phyloP scores from a whole-genome alignment of 2,797 vertebrate species.

The Leptodactylus fallax region DNA sequence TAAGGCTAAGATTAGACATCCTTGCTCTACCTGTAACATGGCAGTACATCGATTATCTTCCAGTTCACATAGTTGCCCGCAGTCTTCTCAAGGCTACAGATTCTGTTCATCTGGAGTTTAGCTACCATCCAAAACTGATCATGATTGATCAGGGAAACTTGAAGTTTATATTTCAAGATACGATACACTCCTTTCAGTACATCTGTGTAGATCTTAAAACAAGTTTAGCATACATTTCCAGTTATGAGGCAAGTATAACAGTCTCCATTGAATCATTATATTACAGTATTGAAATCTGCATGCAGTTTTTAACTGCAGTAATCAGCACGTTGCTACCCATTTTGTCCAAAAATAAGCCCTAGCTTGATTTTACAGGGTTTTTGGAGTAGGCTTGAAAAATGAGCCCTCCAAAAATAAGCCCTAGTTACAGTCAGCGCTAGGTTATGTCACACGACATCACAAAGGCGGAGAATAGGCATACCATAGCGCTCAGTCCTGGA shows the following conservation, averaged over 20 bases:
- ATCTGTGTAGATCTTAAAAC: conserved; percentile 67
- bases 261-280: too few species aligned
- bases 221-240: not conserved
- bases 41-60: conserved; percentile 69
- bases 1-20: not conserved
- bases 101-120: conserved; percentile 64
- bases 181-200: conserved; percentile 66
- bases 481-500: too few species aligned
- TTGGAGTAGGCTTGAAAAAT: too few species aligned
- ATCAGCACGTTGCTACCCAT: too few species aligned
- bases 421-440: not conserved
- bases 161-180: conserved; percentile 68
- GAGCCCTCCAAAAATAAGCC: too few species aligned
- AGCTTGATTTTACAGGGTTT: too few species aligned
- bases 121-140: conserved; percentile 70
- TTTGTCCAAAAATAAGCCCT: too few species aligned
- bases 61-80: conserved; percentile 70
- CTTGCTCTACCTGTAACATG: conserved; percentile 66
- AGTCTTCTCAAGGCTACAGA: conserved; percentile 67
- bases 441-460: too few species aligned
- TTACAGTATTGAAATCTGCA: too few species aligned
- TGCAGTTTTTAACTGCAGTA: too few species aligned
- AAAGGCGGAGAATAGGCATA: too few species aligned
- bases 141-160: conserved; percentile 51
- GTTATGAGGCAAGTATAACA: too few species aligned